Percentiles rank a stretch among this genome's conserved stretches.
These are phyloP conservation scores for Leucoptera coffeella DNA, from an alignment of 2,888 invertebrate genomes.

Conservation along the genomic window DNA sequence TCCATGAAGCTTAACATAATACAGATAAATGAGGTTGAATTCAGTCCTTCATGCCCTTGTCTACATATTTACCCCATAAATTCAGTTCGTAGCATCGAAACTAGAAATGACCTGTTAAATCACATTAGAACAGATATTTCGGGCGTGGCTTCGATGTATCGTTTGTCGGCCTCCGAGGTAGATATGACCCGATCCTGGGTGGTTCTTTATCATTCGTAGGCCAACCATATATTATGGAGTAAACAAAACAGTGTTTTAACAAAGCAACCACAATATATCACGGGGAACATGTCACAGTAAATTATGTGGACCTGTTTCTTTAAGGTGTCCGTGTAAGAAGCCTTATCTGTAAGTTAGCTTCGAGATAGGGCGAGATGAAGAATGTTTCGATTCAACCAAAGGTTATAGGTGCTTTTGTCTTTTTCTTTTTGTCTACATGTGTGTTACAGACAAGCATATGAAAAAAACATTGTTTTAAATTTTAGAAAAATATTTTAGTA, in stretches of 20 bases:
- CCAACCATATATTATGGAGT: slow-evolving; percentile 24
- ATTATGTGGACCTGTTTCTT: too few species aligned
- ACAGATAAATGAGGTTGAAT: slow-evolving; percentile 52
- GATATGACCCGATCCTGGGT: slow-evolving; percentile 45
- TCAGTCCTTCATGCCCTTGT: slow-evolving; percentile 49
- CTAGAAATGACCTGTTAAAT: slow-evolving; percentile 50
- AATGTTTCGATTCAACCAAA: too few species aligned
- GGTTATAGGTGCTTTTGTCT: too few species aligned
- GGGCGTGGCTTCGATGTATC: slow-evolving; percentile 31
- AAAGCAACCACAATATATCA: slow-evolving; percentile 1
- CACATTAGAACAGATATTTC: slow-evolving; percentile 48
- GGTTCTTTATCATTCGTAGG: slow-evolving; percentile 26
- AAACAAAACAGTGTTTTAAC: slow-evolving; percentile 2
- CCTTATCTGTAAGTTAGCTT: too few species aligned
- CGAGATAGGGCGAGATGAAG: too few species aligned
- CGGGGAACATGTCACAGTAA: too few species aligned
- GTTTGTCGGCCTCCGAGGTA: slow-evolving; percentile 30
- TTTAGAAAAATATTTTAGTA: neutral
- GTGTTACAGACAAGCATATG: too few species aligned
- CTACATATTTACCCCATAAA: slow-evolving; percentile 49
- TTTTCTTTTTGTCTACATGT: too few species aligned
- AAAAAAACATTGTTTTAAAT: too few species aligned
- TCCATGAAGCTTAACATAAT: slow-evolving; percentile 49
- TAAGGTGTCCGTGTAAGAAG: too few species aligned
- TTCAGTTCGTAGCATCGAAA: slow-evolving; percentile 40